Base-by-base conservation (phyloP, 2,113 vertebrate species). In the Taurulus bubalis region DNA sequence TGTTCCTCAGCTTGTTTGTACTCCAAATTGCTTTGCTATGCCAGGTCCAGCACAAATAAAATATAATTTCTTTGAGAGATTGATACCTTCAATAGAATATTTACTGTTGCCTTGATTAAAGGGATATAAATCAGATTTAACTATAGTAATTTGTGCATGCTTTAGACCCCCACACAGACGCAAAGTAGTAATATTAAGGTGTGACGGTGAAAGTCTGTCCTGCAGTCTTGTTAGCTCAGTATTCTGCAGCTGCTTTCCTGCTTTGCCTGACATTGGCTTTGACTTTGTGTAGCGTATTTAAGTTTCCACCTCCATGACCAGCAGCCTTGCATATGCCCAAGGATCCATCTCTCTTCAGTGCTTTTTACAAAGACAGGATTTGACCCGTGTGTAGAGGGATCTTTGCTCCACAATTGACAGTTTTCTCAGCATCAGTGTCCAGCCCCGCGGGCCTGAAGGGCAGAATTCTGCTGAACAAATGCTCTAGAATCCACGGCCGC, bases 361-460 rank as follows among this genome's bases (percentile, higher is more conserved):
- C 89, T 81, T 80, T 85, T 87, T 87, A 88, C 86, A 91, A 90
- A 90, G 85, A 72, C 86, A 73, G 92, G 93, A 94, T 94, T 93
- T 94, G 92, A 87, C 93, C 84, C 38, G 73, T 93, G 91, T 93
- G 90, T 82, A 92, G 83, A 88, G 80, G 94, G 91, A 91, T 93
- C 94, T 95, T 93, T 94, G 70, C 85, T 62, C 90, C 94, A 90
- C 91, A 95, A 97, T 95, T 95, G 95, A 93, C 87, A 90, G 96
- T 97, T 97, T 96, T 93, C 95, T 97, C 95, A 96, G 95, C 93
- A 94, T 96, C 95, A 95, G 94, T 94, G 96, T 96, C 95, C 95
- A 95, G 96, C 96, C 95, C 95, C 90, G 80, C 83, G 49, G 87
- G 88, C 87, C 77, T 18, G 95, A 84, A 74, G 70, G 94, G 94